Conservation (phyloP, 2,797 vertebrate species). For the Danio albolineatus region DNA sequence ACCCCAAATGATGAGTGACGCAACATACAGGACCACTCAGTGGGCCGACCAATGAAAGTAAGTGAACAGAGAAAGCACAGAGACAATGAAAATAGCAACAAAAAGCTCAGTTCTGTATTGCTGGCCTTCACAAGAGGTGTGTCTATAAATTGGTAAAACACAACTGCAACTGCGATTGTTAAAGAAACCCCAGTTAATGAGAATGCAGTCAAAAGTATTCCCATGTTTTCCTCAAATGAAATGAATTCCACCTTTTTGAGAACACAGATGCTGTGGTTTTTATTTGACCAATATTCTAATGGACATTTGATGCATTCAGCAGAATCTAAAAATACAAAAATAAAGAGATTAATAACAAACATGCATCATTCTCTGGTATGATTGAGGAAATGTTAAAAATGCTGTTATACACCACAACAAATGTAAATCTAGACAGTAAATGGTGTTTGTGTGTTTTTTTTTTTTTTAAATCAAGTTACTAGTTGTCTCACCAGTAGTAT, state of each 20-base stretch:
- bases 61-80: constrained; percentile 72
- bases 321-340: constrained; percentile 69
- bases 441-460: not conserved
- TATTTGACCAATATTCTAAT: constrained; percentile 77
- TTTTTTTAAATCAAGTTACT: not conserved
- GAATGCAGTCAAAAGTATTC: constrained; percentile 69
- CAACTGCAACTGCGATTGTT: constrained; percentile 65
- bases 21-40: constrained; percentile 69
- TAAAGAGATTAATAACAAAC: not conserved
- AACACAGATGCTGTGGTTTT: constrained; percentile 73
- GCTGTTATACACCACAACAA: no score
- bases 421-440: not conserved
- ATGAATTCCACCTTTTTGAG: constrained; percentile 79
- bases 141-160: constrained; percentile 73
- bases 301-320: constrained; percentile 74
- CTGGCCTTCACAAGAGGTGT: constrained; percentile 69
- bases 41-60: constrained; percentile 68
- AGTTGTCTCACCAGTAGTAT: constrained; percentile 67
- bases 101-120: constrained; percentile 65
- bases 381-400: not conserved
- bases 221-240: constrained; percentile 78
- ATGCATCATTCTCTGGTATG: not conserved
- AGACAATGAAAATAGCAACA: constrained; percentile 67
- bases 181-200: constrained; percentile 74
- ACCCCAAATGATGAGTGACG: constrained; percentile 70